Evolutionary conservation across 2,113 vertebrate genomes (phyloP), one percentile per base, ranked within the genome.

Genomic region (Myrmophylax atrothorax): DNA sequence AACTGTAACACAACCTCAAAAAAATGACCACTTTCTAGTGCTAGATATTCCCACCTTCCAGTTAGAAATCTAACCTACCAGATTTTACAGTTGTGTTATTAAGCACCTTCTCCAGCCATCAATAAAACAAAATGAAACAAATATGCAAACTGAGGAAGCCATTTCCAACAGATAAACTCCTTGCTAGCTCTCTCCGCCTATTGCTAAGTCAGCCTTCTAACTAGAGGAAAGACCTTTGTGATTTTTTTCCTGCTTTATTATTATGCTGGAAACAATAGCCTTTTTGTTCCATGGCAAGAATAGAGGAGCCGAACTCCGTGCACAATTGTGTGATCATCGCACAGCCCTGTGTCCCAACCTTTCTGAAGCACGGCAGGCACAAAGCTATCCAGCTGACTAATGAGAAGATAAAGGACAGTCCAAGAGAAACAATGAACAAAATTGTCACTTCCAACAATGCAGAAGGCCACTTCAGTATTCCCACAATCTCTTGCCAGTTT

Each of bases 241-340:
- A 64, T 87, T 96, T 94, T 96, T 97, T 88, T 91, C 97, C 95
- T 94, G 96, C 77, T 95, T 95, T 90, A 76, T 95, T 96, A 97
- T 95, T 97, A 91, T 84, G 68, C 78, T 96, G 60, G 49, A 94
- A 98, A 98, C 98, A 98, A 98, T 98, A 94, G 93, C 46, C 88
- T 95, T 95, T 97, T 97, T 98, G 96, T 98, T 97, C 72, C 19
- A 44, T 7, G 46, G 81, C 86, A 93, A 88, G 95, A 94, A 93
- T 73, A 94, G 77, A 95, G 95, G 91, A 98, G 92, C 79, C 79
- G 28, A 85, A 97, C 70, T 95, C 79, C 3, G 35, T 1, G 96
- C 91, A 98, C 98, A 98, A 98, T 98, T 78, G 98, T 98, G 98
- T 97, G 98, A 98, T 98, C 95, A 96, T 91, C 33, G 55, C 5